These are phyloP conservation scores for Drosophila nigrodunni DNA, from an alignment of 1,140 invertebrate species.

Conservation along the genomic window DNA sequence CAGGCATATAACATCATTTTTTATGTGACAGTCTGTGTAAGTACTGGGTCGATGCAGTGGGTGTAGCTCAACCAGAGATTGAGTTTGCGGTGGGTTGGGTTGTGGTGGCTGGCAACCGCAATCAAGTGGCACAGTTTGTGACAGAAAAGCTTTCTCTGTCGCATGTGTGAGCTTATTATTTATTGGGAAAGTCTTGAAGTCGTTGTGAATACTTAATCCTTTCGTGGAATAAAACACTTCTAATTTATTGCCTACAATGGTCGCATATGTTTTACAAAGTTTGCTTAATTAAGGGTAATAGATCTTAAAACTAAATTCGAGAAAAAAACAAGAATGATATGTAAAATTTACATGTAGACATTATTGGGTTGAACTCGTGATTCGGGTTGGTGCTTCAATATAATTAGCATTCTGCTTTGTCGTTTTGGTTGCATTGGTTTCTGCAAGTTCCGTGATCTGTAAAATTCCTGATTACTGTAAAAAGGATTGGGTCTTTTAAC, in stretches of 20 bases:
- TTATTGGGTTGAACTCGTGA: not conserved
- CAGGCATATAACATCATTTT: slow-evolving; percentile 83
- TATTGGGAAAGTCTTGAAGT: slow-evolving; percentile 61
- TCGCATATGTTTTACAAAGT: slow-evolving; percentile 59
- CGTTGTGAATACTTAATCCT: slow-evolving; percentile 52
- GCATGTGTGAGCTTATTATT: slow-evolving; percentile 65
- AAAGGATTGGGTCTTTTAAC: not conserved
- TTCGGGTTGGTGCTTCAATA: slow-evolving; percentile 9
- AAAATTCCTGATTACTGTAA: too few relatives aligned
- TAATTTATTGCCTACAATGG: slow-evolving; percentile 66
- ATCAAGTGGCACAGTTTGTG: slow-evolving; percentile 52
- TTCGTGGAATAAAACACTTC: slow-evolving; percentile 38
- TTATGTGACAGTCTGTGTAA: slow-evolving; percentile 48
- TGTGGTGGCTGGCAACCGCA: slow-evolving; percentile 48
- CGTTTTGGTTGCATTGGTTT: not conserved
- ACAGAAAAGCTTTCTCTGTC: slow-evolving; percentile 48
- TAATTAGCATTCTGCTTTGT: slow-evolving; percentile 11
- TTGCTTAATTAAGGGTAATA: slow-evolving; percentile 61
- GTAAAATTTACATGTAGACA: slow-evolving; percentile 1
- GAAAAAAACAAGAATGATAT: slow-evolving; percentile 4
- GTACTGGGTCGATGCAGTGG: slow-evolving; percentile 16
- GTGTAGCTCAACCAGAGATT: slow-evolving; percentile 3
- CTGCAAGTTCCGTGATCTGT: not conserved
- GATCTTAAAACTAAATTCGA: slow-evolving; percentile 37
- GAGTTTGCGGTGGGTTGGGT: not conserved